A percentile compares a stretch with the other conserved stretches of the same genome.
Conservation (phyloP, 2,888 invertebrate genomes). For the Metellina segmentata region DNA sequence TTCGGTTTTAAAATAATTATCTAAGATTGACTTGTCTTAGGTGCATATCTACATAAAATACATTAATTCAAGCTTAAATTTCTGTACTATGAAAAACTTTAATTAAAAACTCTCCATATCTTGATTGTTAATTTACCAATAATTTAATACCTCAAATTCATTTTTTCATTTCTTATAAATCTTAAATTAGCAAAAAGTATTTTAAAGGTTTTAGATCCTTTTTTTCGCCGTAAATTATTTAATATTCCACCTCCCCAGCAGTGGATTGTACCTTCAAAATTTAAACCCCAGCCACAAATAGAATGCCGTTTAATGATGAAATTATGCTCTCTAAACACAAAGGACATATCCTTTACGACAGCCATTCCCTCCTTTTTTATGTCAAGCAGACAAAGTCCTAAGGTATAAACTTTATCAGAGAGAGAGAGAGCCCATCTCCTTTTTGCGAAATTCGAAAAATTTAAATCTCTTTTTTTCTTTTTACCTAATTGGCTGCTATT, state of each 20-base stretch:
- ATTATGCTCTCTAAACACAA: conserved; percentile 1
- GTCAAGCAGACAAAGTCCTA: conserved; percentile 41
- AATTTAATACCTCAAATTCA: too few relatives aligned
- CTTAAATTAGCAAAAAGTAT: too few relatives aligned
- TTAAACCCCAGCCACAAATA: background rate
- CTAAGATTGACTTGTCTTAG: too few relatives aligned
- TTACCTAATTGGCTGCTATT: conserved; percentile 74
- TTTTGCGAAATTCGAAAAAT: conserved; percentile 42
- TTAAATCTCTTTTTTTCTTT: conserved; percentile 23
- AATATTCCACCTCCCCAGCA: background rate
- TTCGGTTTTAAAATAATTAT: too few relatives aligned
- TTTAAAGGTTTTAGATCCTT: too few relatives aligned
- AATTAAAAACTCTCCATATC: too few relatives aligned
- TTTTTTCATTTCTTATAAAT: too few relatives aligned
- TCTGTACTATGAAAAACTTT: too few relatives aligned
- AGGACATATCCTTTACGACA: background rate
- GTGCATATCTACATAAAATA: too few relatives aligned
- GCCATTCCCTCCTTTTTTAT: background rate
- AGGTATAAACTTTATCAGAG: conserved; percentile 69
- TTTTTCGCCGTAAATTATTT: background rate
- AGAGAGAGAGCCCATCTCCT: conserved; percentile 42
- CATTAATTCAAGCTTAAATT: too few relatives aligned
- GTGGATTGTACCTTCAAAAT: background rate
- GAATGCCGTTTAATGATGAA: conserved; percentile 2
- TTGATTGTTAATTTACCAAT: too few relatives aligned